These are phyloP conservation scores for Brachynemurus nebulosus DNA, from an alignment of 2,888 invertebrate genomes.

Conservation along the genomic window DNA sequence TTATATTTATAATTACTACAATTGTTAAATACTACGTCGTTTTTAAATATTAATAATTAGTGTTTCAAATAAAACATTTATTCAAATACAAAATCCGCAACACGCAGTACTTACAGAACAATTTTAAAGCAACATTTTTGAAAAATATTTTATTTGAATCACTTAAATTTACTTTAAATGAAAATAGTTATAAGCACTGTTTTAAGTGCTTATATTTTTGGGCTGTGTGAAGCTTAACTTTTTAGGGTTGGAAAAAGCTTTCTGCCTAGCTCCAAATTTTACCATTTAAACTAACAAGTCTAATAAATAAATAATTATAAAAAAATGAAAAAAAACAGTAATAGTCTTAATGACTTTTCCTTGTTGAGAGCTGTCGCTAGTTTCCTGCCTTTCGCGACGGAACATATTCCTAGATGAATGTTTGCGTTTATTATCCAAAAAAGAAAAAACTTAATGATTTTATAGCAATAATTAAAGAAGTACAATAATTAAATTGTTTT, in stretches of 20 bases:
- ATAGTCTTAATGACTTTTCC: slow-evolving; percentile 10
- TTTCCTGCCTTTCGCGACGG: slow-evolving; percentile 8
- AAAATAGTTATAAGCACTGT: slow-evolving; percentile 40
- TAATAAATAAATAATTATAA: no score
- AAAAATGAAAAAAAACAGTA: slow-evolving; percentile 9
- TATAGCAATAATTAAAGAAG: no score
- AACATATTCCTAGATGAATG: slow-evolving; percentile 2
- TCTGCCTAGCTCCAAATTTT: slow-evolving; percentile 39
- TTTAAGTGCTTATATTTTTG: slow-evolving; percentile 52
- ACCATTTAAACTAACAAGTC: no score
- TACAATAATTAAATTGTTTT: no score
- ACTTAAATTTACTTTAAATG: slow-evolving; percentile 5
- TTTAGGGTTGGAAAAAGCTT: slow-evolving; percentile 39
- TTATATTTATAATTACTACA: no score
- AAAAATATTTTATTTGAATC: slow-evolving; percentile 7
- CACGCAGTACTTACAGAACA: no score
- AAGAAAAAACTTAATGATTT: no score
- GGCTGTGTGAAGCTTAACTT: slow-evolving; percentile 45
- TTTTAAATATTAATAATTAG: no score
- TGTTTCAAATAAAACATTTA: no score
- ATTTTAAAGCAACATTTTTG: no score
- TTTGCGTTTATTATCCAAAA: slow-evolving; percentile 3
- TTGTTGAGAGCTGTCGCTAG: slow-evolving; percentile 11
- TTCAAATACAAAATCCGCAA: no score
- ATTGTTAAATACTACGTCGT: no score